Percentiles rank a stretch among this genome's conserved stretches.
Conservation (phyloP, 2,113 vertebrate genomes). For the Saimiri boliviensis region DNA sequence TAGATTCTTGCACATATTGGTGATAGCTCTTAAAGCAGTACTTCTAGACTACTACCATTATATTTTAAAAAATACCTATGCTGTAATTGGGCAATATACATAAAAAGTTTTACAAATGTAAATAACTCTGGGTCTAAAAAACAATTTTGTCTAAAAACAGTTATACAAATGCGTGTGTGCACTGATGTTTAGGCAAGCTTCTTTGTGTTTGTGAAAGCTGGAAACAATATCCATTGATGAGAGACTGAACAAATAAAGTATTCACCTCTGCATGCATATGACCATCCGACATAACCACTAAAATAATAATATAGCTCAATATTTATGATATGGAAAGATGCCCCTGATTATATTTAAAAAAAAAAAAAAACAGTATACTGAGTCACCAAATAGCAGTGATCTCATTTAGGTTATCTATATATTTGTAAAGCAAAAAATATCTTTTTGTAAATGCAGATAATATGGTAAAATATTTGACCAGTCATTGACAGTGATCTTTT, state of each 20-base stretch:
- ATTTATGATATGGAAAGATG: neutral
- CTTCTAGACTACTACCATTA: neutral
- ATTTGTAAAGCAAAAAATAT: neutral
- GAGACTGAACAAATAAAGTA: neutral
- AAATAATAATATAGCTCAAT: neutral
- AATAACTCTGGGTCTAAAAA: neutral
- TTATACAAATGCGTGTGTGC: neutral
- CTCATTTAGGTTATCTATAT: neutral
- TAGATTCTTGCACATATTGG: neutral
- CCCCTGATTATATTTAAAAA: neutral
- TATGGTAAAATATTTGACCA: neutral
- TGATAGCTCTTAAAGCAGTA: neutral
- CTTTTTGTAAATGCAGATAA: neutral
- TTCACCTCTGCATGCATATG: neutral
- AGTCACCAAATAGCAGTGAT: neutral
- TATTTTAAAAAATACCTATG: neutral
- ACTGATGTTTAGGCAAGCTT: neutral
- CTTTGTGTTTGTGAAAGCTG: neutral
- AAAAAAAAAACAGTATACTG: neutral
- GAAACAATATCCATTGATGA: neutral
- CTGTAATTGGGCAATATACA: neutral
- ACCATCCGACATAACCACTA: neutral
- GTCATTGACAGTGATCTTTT: neutral
- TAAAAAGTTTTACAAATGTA: neutral
- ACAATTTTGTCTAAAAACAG: neutral